A percentile compares a stretch with the other conserved stretches of the same genome.
Evolutionary conservation across 2,797 vertebrate genomes (phyloP).

Genomic region (Lutra lutra): DNA sequence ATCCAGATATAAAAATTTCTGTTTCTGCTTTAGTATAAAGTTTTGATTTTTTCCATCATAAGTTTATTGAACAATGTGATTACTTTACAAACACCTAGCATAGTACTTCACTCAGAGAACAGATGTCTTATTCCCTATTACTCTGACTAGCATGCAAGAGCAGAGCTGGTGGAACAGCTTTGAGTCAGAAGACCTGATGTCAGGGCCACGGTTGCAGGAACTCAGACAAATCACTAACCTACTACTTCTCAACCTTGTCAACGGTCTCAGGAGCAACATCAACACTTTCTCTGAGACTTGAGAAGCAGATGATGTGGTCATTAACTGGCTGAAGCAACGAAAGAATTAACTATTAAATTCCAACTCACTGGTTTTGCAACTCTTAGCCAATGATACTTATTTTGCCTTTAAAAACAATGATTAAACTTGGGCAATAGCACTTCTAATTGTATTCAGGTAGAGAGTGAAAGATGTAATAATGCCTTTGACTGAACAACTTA

Average conservation of each 20-base stretch:
- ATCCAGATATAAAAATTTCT: not conserved
- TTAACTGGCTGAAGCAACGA: not conserved
- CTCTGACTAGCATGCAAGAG: not conserved
- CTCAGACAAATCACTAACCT: not conserved
- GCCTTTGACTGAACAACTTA: not conserved
- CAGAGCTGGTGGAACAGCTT: not conserved
- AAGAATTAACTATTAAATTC: conserved; percentile 7
- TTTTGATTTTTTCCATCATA: not conserved
- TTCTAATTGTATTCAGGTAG: conserved; percentile 25
- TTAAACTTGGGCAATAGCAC: conserved; percentile 1
- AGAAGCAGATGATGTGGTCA: not conserved
- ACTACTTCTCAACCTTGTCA: not conserved
- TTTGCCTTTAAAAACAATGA: conserved; percentile 14
- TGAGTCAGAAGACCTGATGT: not conserved
- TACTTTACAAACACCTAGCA: not conserved
- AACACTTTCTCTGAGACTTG: not conserved
- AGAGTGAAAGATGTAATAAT: conserved; percentile 40
- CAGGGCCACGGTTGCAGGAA: not conserved
- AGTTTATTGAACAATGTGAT: not conserved
- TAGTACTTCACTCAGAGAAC: not conserved
- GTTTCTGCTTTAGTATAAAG: conserved; percentile 18
- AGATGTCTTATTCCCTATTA: not conserved
- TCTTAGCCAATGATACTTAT: not conserved
- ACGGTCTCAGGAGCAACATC: not conserved
- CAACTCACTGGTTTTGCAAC: not conserved